Conservation (phyloP, 2,888 invertebrate species). For the Fabriciana adippe region DNA sequence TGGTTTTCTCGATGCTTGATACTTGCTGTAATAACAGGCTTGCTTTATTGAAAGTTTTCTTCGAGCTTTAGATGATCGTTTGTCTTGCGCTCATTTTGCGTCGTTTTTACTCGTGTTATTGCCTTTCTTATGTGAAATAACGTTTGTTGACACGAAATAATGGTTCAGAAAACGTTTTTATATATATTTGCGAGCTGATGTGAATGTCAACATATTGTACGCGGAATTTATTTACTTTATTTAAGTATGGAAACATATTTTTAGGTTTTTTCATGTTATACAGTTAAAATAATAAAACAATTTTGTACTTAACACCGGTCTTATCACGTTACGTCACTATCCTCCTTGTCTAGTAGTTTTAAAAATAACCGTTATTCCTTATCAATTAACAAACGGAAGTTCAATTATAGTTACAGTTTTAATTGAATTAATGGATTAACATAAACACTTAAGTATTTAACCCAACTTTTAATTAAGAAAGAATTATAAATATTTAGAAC, state of each 20-base stretch:
- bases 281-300: too few relatives aligned
- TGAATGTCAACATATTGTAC: too few relatives aligned
- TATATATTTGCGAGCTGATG: too few relatives aligned
- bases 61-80: conserved; percentile 14
- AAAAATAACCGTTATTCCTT: background rate
- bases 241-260: too few relatives aligned
- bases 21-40: conserved; percentile 35
- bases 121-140: background rate
- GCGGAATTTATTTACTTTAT: too few relatives aligned
- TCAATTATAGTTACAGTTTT: conserved; percentile 8
- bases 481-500: background rate
- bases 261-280: too few relatives aligned
- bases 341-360: background rate
- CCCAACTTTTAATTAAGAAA: conserved; percentile 14
- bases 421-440: conserved; percentile 18
- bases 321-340: conserved; percentile 2
- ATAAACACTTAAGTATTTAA: conserved; percentile 15
- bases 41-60: conserved; percentile 27
- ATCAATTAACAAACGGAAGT: conserved; percentile 18
- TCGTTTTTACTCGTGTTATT: conserved; percentile 1
- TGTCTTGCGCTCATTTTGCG: conserved; percentile 9
- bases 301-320: background rate
- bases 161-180: too few relatives aligned
- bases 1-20: conserved; percentile 33
- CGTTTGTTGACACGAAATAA: too few relatives aligned